Conservation (phyloP, 2,888 invertebrate genomes). For the Phortica okadai region DNA sequence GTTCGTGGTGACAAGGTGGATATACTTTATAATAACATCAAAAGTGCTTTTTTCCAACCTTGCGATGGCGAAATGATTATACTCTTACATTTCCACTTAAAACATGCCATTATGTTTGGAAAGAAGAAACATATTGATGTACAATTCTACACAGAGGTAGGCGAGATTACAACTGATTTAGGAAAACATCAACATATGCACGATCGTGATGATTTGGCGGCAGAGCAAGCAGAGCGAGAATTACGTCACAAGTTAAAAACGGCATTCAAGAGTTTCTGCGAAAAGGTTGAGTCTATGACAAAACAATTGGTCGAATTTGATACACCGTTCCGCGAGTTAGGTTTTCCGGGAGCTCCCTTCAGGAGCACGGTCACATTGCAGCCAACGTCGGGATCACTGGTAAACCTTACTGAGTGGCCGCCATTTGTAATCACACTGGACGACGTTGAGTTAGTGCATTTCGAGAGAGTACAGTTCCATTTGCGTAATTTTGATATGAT, state of each 20-base stretch:
- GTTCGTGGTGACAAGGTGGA: conserved; percentile 99
- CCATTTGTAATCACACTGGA: conserved; percentile 99
- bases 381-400: conserved; percentile 98
- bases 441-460: conserved; percentile 98
- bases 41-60: conserved; percentile 99
- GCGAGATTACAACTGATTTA: conserved; percentile 99
- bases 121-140: conserved; percentile 99
- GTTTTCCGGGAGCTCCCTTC: conserved; percentile 98
- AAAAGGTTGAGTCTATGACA: conserved; percentile 96
- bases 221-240: conserved; percentile 98
- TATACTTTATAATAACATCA: conserved; percentile 99
- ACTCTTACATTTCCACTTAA: conserved; percentile 97
- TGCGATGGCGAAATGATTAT: conserved; percentile 99
- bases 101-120: conserved; percentile 99
- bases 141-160: conserved; percentile 99
- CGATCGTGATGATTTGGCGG: conserved; percentile 98
- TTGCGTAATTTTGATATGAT: conserved; percentile 99
- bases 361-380: conserved; percentile 96
- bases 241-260: conserved; percentile 96
- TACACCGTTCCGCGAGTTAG: conserved; percentile 97
- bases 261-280: conserved; percentile 98
- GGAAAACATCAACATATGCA: conserved; percentile 99
- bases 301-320: conserved; percentile 99
- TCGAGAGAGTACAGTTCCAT: conserved; percentile 99
- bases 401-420: conserved; percentile 99